These are phyloP conservation scores for Drosophila obscura DNA, from an alignment of 1,140 invertebrate genomes.

Conservation along the genomic window DNA sequence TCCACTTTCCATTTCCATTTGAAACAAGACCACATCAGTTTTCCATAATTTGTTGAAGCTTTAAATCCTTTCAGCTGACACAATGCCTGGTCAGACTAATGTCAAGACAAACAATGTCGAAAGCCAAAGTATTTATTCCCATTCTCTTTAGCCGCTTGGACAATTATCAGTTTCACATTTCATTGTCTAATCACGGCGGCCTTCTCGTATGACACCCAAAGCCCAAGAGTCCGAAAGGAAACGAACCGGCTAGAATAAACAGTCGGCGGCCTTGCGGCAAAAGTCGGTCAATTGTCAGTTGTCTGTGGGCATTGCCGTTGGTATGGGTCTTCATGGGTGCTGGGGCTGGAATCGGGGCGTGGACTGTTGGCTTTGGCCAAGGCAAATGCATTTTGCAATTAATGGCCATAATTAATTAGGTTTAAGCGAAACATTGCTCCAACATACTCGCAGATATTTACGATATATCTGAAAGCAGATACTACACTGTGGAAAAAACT, in stretches of 20 bases:
- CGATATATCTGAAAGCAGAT: not conserved
- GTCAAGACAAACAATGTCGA: constrained; percentile 36
- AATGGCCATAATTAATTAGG: constrained; percentile 76
- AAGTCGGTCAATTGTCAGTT: constrained; percentile 50
- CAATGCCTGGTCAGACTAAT: constrained; percentile 31
- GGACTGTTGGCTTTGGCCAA: constrained; percentile 44
- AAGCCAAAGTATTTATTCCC: constrained; percentile 39
- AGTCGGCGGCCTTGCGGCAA: constrained; percentile 28
- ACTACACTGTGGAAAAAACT: no score
- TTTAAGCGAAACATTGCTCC: constrained; percentile 46
- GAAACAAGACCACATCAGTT: no score
- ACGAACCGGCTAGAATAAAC: constrained; percentile 35
- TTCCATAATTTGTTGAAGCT: not conserved
- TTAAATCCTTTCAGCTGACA: constrained; percentile 11
- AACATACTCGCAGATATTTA: no score
- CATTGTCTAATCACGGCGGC: constrained; percentile 47
- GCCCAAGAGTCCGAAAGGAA: constrained; percentile 9
- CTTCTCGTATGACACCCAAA: constrained; percentile 38
- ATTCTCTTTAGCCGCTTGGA: constrained; percentile 19
- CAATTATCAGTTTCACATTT: constrained; percentile 70
- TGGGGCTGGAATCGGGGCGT: constrained; percentile 30
- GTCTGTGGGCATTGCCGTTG: not conserved
- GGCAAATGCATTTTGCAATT: constrained; percentile 62
- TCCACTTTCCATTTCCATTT: no score
- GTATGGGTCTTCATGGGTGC: constrained; percentile 6